These are phyloP conservation scores for Aleiodes leptofemur DNA, from an alignment of 2,888 invertebrate genomes.

Conservation along the genomic window DNA sequence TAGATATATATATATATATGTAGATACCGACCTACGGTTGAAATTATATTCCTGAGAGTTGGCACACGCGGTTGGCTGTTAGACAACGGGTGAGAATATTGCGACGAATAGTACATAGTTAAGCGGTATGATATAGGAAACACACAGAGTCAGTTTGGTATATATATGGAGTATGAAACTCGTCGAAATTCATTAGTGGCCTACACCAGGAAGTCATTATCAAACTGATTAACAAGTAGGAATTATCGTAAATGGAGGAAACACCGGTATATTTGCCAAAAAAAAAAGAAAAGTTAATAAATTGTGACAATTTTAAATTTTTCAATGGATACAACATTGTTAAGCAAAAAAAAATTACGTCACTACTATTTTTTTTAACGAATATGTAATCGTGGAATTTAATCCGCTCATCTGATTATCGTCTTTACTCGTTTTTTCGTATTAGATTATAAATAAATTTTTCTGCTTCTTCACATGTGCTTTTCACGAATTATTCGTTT, in stretches of 20 bases:
- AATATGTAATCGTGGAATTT: too few relatives aligned
- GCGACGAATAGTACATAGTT: constrained; percentile 34
- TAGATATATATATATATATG: background rate
- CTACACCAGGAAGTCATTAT: constrained; percentile 58
- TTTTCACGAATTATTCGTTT: too few relatives aligned
- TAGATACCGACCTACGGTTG: constrained; percentile 25
- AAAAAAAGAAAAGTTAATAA: background rate
- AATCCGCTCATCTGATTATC: too few relatives aligned
- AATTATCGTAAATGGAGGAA: constrained; percentile 55
- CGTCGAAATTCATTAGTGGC: constrained; percentile 56
- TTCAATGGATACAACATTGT: too few relatives aligned
- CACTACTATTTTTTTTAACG: too few relatives aligned
- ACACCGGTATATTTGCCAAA: constrained; percentile 16
- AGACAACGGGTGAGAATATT: constrained; percentile 36
- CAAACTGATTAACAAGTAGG: constrained; percentile 63
- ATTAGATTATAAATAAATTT: too few relatives aligned
- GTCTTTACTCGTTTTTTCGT: too few relatives aligned
- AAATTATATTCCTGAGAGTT: constrained; percentile 43
- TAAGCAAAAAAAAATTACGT: too few relatives aligned
- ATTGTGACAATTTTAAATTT: constrained; percentile 1
- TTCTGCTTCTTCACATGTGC: too few relatives aligned
- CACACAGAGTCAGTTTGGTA: background rate
- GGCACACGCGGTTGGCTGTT: constrained; percentile 34
- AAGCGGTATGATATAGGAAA: constrained; percentile 34
- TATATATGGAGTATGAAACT: constrained; percentile 43